Evolutionary conservation across 2,113 vertebrate genomes (phyloP), one percentile per base, ranked within the genome.

Genomic region (Xenopus borealis): DNA sequence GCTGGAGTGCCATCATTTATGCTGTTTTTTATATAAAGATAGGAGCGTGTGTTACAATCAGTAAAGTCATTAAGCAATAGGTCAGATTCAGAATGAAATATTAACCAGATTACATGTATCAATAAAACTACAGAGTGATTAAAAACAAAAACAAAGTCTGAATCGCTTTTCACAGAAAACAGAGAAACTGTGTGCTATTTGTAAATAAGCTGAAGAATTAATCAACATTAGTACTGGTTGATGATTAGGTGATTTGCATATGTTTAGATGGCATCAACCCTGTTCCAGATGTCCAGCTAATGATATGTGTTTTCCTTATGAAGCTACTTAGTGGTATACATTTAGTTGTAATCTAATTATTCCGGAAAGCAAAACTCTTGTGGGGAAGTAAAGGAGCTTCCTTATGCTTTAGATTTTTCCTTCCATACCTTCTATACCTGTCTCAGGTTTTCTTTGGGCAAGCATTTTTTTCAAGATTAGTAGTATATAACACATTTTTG

Each of bases 191-290:
- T 57, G 55, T 75, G 72, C 66, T 75, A 20, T 69, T 75, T 75
- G 72, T 6, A 75, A 66, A 75, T 23, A 47, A 61, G 30, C 33
- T 75, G 57, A 75, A 69, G 62, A 63, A 52, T 58, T 44, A 44
- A 75, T 75, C 57, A 69, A 68, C 72, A 75, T 68, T 69, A 62
- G 65, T 59, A 62, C 23, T 40, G 57, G 65, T 57, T 75, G 72
- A 75, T 62, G 72, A 69, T 75, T 45, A 52, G 55, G 66, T 69
- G 72, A 75, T 75, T 75, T 75, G 72, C 72, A 75, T 75, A 75
- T 69, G 72, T 68, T 75, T 75, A 65, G 66, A 75, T 69, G 55
- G 57, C 27, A 75, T 75, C 72, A 75, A 62, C 69, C 72, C 68
- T 75, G 23, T 44, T 62, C 57, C 72, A 75, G 72, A 75, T 75